A percentile compares a stretch with the other conserved stretches of the same genome.
Evolutionary conservation across 2,113 vertebrate species (phyloP).

Genomic region (Dromas ardeola): DNA sequence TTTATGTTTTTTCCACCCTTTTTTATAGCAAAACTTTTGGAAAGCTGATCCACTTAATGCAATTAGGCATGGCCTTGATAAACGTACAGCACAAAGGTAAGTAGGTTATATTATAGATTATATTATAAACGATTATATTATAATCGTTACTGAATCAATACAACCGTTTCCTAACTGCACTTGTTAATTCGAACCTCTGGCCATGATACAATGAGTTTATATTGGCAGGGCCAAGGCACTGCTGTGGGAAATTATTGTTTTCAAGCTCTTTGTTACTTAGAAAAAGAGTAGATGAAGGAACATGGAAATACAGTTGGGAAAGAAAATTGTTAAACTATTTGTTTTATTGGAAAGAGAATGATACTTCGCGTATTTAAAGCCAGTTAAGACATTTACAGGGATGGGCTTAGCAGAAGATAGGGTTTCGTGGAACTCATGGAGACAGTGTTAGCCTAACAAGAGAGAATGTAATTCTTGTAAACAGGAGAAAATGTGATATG

Average conservation of each 20-base stretch:
- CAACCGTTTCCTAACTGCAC: neutral
- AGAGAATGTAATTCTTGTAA: neutral
- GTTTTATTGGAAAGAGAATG: neutral
- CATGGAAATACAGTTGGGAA: neutral
- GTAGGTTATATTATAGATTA: neutral
- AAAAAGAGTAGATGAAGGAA: neutral
- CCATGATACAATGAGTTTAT: neutral
- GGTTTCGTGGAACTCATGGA: neutral
- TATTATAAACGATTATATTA: neutral
- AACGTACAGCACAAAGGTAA: neutral
- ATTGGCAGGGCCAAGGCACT: neutral
- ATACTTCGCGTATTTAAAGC: neutral
- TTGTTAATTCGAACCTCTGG: neutral
- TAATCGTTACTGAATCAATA: neutral
- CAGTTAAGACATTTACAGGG: neutral
- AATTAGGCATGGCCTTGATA: neutral
- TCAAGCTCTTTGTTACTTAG: neutral
- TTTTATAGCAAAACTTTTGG: neutral
- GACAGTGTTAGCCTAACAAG: neutral
- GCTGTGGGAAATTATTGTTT: neutral
- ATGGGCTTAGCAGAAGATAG: neutral
- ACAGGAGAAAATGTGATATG: neutral
- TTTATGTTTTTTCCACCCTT: fast-evolving
- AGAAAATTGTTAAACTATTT: neutral
- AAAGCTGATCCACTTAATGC: neutral